phyloP scores from a whole-genome alignment of 2,888 invertebrate species.

The Dione juno region DNA sequence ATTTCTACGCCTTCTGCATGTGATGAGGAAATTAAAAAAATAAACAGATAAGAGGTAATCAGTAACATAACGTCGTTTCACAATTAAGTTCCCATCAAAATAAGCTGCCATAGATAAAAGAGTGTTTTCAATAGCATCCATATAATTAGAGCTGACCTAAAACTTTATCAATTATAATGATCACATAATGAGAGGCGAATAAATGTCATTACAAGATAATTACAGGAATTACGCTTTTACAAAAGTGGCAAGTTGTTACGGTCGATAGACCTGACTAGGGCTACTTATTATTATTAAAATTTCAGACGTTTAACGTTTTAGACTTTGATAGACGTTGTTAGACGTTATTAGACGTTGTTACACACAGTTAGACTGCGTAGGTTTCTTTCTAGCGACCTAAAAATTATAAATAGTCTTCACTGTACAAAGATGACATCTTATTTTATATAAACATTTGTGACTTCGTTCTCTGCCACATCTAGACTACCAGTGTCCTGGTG shows the following conservation, averaged over 20 bases:
- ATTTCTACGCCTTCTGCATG: too few species aligned
- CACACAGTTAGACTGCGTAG: too few species aligned
- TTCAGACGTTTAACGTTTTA: not conserved
- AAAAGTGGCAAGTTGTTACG: conserved; percentile 3
- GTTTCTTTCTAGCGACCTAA: too few species aligned
- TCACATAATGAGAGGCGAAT: conserved; percentile 20
- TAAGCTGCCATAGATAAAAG: not conserved
- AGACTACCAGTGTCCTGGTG: too few species aligned
- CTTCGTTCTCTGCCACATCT: too few species aligned
- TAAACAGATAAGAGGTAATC: not conserved
- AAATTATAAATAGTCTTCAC: too few species aligned
- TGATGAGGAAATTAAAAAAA: not conserved
- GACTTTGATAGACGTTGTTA: not conserved
- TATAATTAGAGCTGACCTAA: conserved; percentile 31
- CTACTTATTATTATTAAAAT: not conserved
- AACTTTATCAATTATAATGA: conserved; percentile 27
- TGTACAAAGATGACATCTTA: too few species aligned
- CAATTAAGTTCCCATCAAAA: conserved; percentile 8
- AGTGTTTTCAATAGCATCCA: not conserved
- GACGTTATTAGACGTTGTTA: too few species aligned
- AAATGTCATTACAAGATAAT: conserved; percentile 24
- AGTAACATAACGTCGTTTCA: not conserved
- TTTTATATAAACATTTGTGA: too few species aligned
- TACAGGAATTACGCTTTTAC: conserved; percentile 12
- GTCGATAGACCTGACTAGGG: not conserved